These are phyloP conservation scores for Drosophila nigricruria DNA, from an alignment of 2,888 invertebrate species.

Conservation along the genomic window DNA sequence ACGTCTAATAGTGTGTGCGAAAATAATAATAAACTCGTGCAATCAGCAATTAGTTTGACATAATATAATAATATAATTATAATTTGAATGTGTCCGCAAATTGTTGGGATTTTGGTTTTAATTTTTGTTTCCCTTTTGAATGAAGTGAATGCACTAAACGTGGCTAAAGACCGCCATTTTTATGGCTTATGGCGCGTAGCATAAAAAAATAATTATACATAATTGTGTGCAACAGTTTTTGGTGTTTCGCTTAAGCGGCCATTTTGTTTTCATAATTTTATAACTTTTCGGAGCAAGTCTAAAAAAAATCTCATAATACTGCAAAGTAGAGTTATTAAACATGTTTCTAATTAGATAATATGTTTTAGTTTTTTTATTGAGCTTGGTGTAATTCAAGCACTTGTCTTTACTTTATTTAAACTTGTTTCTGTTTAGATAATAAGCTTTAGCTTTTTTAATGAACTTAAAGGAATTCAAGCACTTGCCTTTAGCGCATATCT, in stretches of 20 bases:
- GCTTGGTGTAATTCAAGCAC: too few relatives aligned
- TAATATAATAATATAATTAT: slow-evolving; percentile 9
- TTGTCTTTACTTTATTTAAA: too few relatives aligned
- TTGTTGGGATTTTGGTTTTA: too few relatives aligned
- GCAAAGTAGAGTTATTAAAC: too few relatives aligned
- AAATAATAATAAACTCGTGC: slow-evolving; percentile 57
- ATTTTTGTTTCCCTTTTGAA: not conserved
- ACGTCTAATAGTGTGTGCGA: slow-evolving; percentile 50
- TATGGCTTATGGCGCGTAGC: slow-evolving; percentile 39
- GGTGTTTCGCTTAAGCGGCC: not conserved
- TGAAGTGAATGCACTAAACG: slow-evolving; percentile 18
- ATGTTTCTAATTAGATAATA: too few relatives aligned
- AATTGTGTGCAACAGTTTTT: slow-evolving; percentile 42
- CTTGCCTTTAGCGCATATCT: too few relatives aligned
- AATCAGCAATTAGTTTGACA: slow-evolving; percentile 29
- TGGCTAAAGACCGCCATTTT: slow-evolving; percentile 49
- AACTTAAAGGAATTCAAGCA: too few relatives aligned
- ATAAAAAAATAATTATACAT: slow-evolving; percentile 48
- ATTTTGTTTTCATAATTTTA: slow-evolving; percentile 6
- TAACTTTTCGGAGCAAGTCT: too few relatives aligned
- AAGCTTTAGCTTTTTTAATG: too few relatives aligned
- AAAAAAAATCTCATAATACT: too few relatives aligned
- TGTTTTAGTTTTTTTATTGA: too few relatives aligned
- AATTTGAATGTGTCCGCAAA: slow-evolving; percentile 20
- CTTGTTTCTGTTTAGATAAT: too few relatives aligned